Evolutionary conservation across 2,888 invertebrate genomes (phyloP).

Genomic region (Lypha dubia): DNA sequence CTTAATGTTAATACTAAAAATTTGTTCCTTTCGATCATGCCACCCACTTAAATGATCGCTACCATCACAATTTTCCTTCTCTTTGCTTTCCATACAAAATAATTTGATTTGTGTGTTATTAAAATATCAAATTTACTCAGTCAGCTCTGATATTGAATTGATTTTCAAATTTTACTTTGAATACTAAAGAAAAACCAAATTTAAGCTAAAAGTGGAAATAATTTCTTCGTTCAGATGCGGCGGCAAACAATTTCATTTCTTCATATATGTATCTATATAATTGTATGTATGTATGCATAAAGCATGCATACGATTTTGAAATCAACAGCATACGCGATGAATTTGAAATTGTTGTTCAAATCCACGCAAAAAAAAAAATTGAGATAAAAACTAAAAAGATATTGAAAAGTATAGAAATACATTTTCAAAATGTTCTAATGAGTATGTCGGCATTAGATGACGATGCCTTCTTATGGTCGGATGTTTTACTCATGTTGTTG

Average conservation of each 20-base stretch:
- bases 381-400: slow-evolving; percentile 32
- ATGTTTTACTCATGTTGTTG: slow-evolving; percentile 53
- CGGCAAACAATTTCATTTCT: slow-evolving; percentile 13
- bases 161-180: background rate
- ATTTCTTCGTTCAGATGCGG: background rate
- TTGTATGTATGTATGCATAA: background rate
- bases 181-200: background rate
- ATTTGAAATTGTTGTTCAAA: slow-evolving; percentile 22
- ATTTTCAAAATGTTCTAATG: slow-evolving; percentile 64
- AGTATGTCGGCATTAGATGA: slow-evolving; percentile 63
- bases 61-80: no score
- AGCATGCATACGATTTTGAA: slow-evolving; percentile 27
- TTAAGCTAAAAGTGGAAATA: slow-evolving; percentile 2
- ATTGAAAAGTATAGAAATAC: slow-evolving; percentile 43
- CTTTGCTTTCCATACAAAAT: no score
- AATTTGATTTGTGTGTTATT: no score
- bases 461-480: slow-evolving; percentile 61
- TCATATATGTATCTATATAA: background rate
- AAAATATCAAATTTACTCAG: slow-evolving; percentile 2
- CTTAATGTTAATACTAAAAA: no score
- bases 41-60: no score
- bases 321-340: slow-evolving; percentile 33
- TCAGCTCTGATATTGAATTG: slow-evolving; percentile 17
- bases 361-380: slow-evolving; percentile 47
- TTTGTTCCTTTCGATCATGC: no score